These are phyloP conservation scores for Portunus trituberculatus DNA, from an alignment of 1,140 invertebrate species.

Conservation along the genomic window DNA sequence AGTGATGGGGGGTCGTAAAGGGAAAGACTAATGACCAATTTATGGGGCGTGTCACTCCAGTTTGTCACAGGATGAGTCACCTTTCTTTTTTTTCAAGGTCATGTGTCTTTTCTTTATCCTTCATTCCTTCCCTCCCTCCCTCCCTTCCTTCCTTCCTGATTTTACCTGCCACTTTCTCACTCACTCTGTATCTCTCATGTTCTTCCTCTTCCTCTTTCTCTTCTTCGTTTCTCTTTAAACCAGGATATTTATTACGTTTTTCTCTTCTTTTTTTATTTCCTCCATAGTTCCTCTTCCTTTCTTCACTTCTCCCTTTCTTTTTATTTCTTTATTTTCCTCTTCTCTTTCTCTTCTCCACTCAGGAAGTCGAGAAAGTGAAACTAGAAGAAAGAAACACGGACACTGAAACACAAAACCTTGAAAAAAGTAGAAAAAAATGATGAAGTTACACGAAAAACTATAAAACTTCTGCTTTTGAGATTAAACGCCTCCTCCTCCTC, in stretches of 20 bases:
- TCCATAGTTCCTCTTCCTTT: not conserved
- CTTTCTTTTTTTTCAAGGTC: not conserved
- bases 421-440: too few relatives aligned
- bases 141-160: not conserved
- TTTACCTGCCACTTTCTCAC: not conserved
- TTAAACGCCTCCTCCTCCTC: not conserved
- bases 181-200: not conserved
- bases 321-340: not conserved
- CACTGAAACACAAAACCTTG: too few relatives aligned
- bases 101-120: not conserved
- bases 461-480: not conserved
- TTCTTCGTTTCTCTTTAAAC: not conserved
- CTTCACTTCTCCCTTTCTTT: not conserved
- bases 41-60: not conserved
- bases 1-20: slow-evolving; percentile 10
- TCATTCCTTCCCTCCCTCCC: not conserved
- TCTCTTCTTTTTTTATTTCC: not conserved
- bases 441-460: not conserved
- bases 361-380: too few relatives aligned
- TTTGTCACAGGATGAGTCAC: not conserved
- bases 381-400: too few relatives aligned
- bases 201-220: not conserved
- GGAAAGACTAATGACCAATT: not conserved
- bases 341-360: not conserved
- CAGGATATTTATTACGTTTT: not conserved